Evolutionary conservation across 1,140 invertebrate genomes (phyloP).

Genomic region (Hetaerina americana): DNA sequence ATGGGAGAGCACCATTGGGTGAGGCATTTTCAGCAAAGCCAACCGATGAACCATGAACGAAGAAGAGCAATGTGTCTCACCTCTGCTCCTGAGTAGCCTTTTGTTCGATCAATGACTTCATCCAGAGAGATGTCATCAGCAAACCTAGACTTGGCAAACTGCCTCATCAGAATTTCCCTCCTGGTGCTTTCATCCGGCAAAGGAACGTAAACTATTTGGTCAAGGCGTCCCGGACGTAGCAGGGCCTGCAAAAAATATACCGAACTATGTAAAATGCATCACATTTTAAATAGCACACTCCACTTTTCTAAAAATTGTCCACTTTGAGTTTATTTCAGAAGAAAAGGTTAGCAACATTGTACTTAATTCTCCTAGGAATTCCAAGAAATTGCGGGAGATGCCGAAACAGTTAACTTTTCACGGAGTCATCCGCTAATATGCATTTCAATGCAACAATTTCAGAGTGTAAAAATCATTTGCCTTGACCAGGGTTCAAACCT

Average conservation of each 20-base stretch:
- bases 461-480: too few relatives aligned
- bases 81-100: slow-evolving; percentile 80
- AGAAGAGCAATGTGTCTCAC: slow-evolving; percentile 27
- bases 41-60: neutral
- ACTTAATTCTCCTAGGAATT: too few relatives aligned
- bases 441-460: too few relatives aligned
- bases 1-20: slow-evolving; percentile 12
- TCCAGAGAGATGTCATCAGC: slow-evolving; percentile 43
- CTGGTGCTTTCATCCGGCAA: slow-evolving; percentile 62
- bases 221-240: slow-evolving; percentile 74
- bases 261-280: neutral
- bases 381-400: too few relatives aligned
- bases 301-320: too few relatives aligned
- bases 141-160: slow-evolving; percentile 47
- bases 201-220: slow-evolving; percentile 76
- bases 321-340: too few relatives aligned
- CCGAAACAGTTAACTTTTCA: too few relatives aligned
- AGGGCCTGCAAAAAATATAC: slow-evolving; percentile 45
- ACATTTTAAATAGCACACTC: neutral
- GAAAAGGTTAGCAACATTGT: too few relatives aligned
- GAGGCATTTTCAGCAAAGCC: neutral
- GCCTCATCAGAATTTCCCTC: slow-evolving; percentile 54
- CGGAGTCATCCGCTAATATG: too few relatives aligned
- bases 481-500: too few relatives aligned
- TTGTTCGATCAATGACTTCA: slow-evolving; percentile 46